Evolutionary conservation across 2,888 invertebrate genomes (phyloP).

Genomic region (Dryocosmus kuriphilus): DNA sequence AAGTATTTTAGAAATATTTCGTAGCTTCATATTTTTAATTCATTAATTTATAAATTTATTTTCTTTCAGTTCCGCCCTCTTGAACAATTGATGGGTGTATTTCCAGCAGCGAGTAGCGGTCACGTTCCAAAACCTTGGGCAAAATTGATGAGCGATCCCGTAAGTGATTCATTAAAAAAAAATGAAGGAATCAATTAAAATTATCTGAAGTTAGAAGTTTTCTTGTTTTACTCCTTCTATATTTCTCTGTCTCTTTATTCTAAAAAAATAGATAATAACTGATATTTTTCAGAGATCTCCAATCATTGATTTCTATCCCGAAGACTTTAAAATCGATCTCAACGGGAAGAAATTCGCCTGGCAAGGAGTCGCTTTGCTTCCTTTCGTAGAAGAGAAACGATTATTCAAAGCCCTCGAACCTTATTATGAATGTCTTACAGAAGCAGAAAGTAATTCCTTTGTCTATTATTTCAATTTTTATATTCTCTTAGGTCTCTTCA

Average conservation of each 20-base stretch:
- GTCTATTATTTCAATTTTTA: constrained; percentile 26
- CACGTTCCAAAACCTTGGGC: constrained; percentile 98
- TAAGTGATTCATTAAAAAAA: constrained; percentile 78
- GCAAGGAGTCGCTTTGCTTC: constrained; percentile 98
- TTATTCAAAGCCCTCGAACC: constrained; percentile 90
- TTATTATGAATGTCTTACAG: constrained; percentile 88
- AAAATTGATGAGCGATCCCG: constrained; percentile 93
- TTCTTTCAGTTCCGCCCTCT: constrained; percentile 91
- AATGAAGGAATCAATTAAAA: background rate
- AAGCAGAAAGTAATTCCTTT: constrained; percentile 86
- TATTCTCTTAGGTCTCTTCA: constrained; percentile 2
- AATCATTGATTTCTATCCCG: constrained; percentile 99
- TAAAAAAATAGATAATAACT: constrained; percentile 6
- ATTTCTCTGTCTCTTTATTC: background rate
- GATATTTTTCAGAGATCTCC: constrained; percentile 85
- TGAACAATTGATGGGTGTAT: constrained; percentile 99
- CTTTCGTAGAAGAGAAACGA: constrained; percentile 97
- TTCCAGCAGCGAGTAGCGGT: constrained; percentile 96
- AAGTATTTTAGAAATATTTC: constrained; percentile 70
- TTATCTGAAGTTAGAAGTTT: background rate
- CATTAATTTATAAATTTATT: background rate
- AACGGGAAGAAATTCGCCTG: constrained; percentile 99
- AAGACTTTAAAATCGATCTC: constrained; percentile 97
- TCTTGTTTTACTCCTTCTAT: background rate
- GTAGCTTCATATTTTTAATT: background rate